Evolutionary conservation across 2,888 invertebrate species (phyloP).

Genomic region (Carcina quercana): DNA sequence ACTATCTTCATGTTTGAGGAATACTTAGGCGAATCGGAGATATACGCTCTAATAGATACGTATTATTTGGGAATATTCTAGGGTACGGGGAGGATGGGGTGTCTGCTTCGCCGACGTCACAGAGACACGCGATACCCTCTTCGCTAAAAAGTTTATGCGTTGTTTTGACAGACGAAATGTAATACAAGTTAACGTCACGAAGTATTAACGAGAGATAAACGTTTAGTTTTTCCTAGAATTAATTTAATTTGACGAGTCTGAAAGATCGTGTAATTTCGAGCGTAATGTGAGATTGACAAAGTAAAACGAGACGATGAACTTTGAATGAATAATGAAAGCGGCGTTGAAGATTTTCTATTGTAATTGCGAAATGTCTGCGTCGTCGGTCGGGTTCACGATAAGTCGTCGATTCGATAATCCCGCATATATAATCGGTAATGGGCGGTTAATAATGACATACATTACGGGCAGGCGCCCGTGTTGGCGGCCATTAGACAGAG

Average conservation of each 20-base stretch:
- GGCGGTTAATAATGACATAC: not conserved
- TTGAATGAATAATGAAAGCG: too few species aligned
- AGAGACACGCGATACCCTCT: not conserved
- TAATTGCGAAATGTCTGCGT: too few species aligned
- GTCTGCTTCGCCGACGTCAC: slow-evolving; percentile 27
- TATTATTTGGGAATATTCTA: slow-evolving; percentile 63
- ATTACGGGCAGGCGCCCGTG: slow-evolving; percentile 8
- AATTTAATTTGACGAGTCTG: too few species aligned
- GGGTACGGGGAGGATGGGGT: slow-evolving; percentile 39
- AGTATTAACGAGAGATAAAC: not conserved
- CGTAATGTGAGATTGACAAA: too few species aligned
- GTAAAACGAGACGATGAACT: too few species aligned
- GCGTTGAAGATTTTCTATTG: too few species aligned
- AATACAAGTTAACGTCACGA: slow-evolving; percentile 3
- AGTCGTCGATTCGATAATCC: too few species aligned
- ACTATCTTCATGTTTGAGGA: slow-evolving; percentile 71
- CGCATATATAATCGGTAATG: too few species aligned
- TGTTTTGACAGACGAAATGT: slow-evolving; percentile 8
- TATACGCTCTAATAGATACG: slow-evolving; percentile 70
- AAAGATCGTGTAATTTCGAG: too few species aligned
- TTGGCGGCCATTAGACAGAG: slow-evolving; percentile 5
- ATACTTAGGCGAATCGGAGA: slow-evolving; percentile 69
- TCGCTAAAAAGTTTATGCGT: too few species aligned
- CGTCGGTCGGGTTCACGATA: slow-evolving; percentile 12
- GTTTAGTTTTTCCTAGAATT: too few species aligned